phyloP scores from a whole-genome alignment of 2,113 vertebrate species.

The Phylloscopus whistleri region DNA sequence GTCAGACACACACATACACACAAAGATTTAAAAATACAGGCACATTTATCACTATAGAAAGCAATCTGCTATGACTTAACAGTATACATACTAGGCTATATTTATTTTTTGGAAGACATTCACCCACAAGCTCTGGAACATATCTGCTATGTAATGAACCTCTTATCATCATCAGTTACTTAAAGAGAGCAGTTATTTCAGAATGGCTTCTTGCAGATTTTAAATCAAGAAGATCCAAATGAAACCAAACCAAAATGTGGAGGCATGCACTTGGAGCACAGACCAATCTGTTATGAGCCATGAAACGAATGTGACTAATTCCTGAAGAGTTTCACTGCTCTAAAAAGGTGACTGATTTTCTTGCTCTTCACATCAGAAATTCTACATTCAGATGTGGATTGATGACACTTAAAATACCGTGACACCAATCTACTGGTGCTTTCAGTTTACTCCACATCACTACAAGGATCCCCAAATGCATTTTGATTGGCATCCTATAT shows the following conservation, averaged over 20 bases:
- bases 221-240: neutral
- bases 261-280: neutral
- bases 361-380: neutral
- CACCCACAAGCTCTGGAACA: neutral
- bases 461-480: neutral
- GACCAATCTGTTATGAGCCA: neutral
- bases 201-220: neutral
- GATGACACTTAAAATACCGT: accelerated
- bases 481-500: accelerated
- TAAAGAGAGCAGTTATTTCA: neutral
- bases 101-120: neutral
- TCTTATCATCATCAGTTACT: neutral
- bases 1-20: neutral
- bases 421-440: accelerated
- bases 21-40: neutral
- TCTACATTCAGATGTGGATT: neutral
- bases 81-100: neutral
- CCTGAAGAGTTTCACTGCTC: neutral
- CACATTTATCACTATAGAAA: neutral
- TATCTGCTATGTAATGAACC: neutral
- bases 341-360: neutral
- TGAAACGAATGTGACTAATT: neutral
- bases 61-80: neutral
- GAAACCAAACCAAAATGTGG: neutral
- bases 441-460: neutral